phyloP scores from a whole-genome alignment of 2,888 invertebrate species.

The Drosophila prostipennis region DNA sequence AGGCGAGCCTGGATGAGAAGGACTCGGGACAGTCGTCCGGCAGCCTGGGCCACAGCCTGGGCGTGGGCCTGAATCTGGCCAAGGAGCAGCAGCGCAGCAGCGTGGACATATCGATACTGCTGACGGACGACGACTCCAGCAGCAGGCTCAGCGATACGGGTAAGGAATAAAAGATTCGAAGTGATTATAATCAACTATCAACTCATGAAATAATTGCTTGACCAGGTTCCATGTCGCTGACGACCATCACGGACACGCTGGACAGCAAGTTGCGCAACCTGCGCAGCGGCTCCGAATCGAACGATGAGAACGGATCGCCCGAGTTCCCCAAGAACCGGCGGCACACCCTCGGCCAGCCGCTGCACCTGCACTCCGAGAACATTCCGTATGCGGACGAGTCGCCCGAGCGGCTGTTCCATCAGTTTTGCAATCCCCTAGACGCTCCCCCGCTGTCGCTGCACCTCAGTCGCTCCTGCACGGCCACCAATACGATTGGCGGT shows the following conservation, averaged over 20 bases:
- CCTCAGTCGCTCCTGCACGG: constrained; percentile 78
- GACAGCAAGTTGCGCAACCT: constrained; percentile 92
- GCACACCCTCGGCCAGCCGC: constrained; percentile 82
- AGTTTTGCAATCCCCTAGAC: constrained; percentile 71
- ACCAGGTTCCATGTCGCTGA: constrained; percentile 92
- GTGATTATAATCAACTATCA: too few species aligned
- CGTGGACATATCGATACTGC: constrained; percentile 81
- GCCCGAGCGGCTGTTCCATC: constrained; percentile 85
- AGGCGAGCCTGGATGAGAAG: constrained; percentile 80
- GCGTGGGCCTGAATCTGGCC: constrained; percentile 16
- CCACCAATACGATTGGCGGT: constrained; percentile 61
- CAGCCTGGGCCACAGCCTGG: constrained; percentile 50
- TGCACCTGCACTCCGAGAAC: constrained; percentile 85
- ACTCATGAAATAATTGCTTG: neutral
- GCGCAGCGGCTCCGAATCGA: constrained; percentile 88
- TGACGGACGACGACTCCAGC: constrained; percentile 83
- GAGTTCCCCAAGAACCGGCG: constrained; percentile 81
- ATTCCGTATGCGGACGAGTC: constrained; percentile 90
- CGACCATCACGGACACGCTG: constrained; percentile 92
- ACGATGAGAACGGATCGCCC: constrained; percentile 85
- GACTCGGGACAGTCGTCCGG: constrained; percentile 72
- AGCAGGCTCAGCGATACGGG: constrained; percentile 83
- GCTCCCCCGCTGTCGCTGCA: constrained; percentile 72
- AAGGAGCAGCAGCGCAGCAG: constrained; percentile 79
- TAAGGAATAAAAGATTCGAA: constrained; percentile 45